A percentile compares a stretch with the other conserved stretches of the same genome.
Evolutionary conservation across 2,888 invertebrate species (phyloP).

Genomic region (Andrena chrysosceles): DNA sequence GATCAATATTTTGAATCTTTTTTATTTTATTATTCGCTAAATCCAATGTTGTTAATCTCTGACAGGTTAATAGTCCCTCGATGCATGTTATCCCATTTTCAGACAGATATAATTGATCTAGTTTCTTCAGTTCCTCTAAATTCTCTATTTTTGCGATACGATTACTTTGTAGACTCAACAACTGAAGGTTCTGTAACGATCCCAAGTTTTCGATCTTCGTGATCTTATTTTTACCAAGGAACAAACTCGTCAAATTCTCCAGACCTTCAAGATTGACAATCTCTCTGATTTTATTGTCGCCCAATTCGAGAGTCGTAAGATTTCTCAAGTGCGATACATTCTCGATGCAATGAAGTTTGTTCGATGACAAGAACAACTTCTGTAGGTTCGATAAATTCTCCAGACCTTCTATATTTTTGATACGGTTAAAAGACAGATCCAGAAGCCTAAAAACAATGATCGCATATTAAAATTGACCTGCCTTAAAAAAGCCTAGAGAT

Average conservation of each 20-base stretch:
- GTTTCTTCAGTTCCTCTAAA: slow-evolving; percentile 89
- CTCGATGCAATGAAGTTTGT: slow-evolving; percentile 94
- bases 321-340: slow-evolving; percentile 93
- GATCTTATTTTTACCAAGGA: slow-evolving; percentile 98
- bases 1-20: slow-evolving; percentile 91
- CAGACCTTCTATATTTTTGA: slow-evolving; percentile 94
- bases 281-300: slow-evolving; percentile 96
- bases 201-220: slow-evolving; percentile 93
- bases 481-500: not conserved
- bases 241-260: slow-evolving; percentile 91
- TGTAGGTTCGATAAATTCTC: slow-evolving; percentile 90
- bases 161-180: slow-evolving; percentile 96
- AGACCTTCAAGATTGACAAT: slow-evolving; percentile 95
- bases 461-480: not conserved
- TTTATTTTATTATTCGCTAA: slow-evolving; percentile 95
- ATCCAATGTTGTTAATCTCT: slow-evolving; percentile 93
- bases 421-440: slow-evolving; percentile 98
- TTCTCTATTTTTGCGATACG: slow-evolving; percentile 95
- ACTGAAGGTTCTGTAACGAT: slow-evolving; percentile 89
- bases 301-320: slow-evolving; percentile 95
- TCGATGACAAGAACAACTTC: slow-evolving; percentile 95
- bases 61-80: slow-evolving; percentile 91
- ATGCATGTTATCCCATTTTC: slow-evolving; percentile 95
- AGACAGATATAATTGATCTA: slow-evolving; percentile 96
- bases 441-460: slow-evolving; percentile 88